Evolutionary conservation across 2,888 invertebrate species (phyloP), one percentile per base, ranked within the genome.

Genomic region (Brenthis ino): DNA sequence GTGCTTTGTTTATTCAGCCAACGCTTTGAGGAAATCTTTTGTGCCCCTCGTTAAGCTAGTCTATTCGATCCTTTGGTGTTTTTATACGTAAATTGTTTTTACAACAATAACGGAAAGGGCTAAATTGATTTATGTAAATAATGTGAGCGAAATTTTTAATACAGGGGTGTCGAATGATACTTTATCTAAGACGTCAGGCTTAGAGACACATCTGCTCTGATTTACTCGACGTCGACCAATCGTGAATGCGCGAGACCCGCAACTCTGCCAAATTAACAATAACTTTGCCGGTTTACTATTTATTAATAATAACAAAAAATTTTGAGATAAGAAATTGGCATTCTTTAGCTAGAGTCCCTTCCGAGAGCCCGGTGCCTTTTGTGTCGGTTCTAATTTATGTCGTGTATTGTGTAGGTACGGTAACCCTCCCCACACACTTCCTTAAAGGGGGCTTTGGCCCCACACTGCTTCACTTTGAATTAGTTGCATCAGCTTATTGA

Each of bases 371-470:
- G 82, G 74, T 82, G 80, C 81, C 91, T 88, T 91, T 93, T 92
- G 90, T 93, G 88, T 88, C 85, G 88, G 85, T 87, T 91, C 90
- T 92, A 92, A 93, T 92, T 92, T 93, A 93, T 92, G 91, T 92
- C 85, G 85, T 87, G 91, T 85, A 91, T 92, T 91, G 91, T 91
- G 72, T 85, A 82, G 80, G 83, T 80, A 80, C 80, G 82, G 82
- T 84, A 83, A 83, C 89, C 86, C 89, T 87, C 91, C 89, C 91
- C 89, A 88, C 90, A 87, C 86, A 84, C 86, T 88, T 89, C 88
- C 88, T 88, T 85, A 82, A 83, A 80, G 86, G 88, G 89, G 91
- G 85, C 87, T 85, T 80, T 78, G 85, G 83, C 81, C 82, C 82
- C 82, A 80, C 80, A 79, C 76, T 85, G 77, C 69, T 83, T 81